Base-by-base conservation (phyloP, 2,888 invertebrate species). In the Kuschelorhynchus macadamiae region DNA sequence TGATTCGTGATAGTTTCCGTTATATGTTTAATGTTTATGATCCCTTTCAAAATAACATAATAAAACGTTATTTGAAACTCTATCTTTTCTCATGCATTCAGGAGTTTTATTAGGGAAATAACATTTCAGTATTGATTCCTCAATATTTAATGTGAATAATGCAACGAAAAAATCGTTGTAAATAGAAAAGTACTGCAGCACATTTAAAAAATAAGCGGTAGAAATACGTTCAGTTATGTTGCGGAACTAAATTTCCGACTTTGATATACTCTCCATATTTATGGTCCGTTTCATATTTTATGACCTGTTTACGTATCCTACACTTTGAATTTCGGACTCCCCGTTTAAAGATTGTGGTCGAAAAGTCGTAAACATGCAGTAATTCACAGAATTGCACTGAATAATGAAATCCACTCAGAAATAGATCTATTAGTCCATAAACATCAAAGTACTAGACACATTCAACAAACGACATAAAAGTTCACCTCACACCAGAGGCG, bases 341-440 rank as follows among this genome's bases (percentile, higher is more conserved):
- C 36, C 55, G 42, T 39, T 47, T 39, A 55, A 55, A 55, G 55
- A 42, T 63, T 60, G 66, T 60, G 66, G 66, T 66, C 47, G 49
- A 41, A 56, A 47, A 64, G 64, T 66, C 66, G 60, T 66, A 66
- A 66, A 66, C 53, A 46, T 18, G 7, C 25, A 25, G 25, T 25
- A 20, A 52, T 68, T 64, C 63, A 53, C 30, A 25, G 62, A 67
- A 62, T 36, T 42, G 49, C 56, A 50, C 39, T 52, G 53, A 64
- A 68, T 68, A 68, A 64, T 59, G 63, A 59, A 68, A 68, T 68
- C 47, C 59, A 39, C 64, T 57, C 66, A 55, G 57, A 70, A 70
- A 70, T 70, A 70, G 70, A 70, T 62, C 70, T 66, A 66, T 66
- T 66, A 70, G 65, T 61, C 66, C 50, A 52, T 62, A 61, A 62